These are phyloP conservation scores for Callosobruchus maculatus DNA, from an alignment of 2,888 invertebrate genomes.

Conservation along the genomic window DNA sequence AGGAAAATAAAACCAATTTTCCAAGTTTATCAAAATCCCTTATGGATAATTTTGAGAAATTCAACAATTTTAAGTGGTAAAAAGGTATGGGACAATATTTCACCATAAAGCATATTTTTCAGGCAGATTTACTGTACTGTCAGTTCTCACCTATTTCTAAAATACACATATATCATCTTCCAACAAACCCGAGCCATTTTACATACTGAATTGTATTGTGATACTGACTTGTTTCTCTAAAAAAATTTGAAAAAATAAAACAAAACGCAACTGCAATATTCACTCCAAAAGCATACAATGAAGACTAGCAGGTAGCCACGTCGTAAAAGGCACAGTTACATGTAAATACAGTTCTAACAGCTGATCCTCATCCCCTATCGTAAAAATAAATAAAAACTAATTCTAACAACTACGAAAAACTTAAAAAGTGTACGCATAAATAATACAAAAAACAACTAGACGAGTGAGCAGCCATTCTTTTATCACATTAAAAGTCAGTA, in stretches of 20 bases:
- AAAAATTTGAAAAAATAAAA: neutral
- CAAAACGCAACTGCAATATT: neutral
- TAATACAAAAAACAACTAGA: constrained; percentile 31
- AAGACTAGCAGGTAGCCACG: constrained; percentile 30
- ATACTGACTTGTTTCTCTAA: no score
- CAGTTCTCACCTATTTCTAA: no score
- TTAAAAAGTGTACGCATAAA: constrained; percentile 25
- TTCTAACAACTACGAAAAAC: constrained; percentile 18
- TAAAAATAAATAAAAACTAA: constrained; percentile 28
- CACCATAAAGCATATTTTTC: no score
- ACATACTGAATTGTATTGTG: no score
- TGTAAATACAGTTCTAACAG: constrained; percentile 16
- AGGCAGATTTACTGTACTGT: no score
- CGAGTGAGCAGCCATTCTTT: constrained; percentile 37
- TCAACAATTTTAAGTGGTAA: no score
- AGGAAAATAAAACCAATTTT: no score
- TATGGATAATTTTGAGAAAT: no score
- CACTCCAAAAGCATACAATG: constrained; percentile 11
- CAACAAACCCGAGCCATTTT: no score
- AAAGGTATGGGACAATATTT: no score
- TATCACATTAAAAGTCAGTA: constrained; percentile 46
- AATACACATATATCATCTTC: no score
- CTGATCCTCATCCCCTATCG: constrained; percentile 32
- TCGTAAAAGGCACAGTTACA: constrained; percentile 16
- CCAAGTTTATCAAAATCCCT: no score